Evolutionary conservation across 2,888 invertebrate genomes (phyloP).

Genomic region (Coelopa pilipes): DNA sequence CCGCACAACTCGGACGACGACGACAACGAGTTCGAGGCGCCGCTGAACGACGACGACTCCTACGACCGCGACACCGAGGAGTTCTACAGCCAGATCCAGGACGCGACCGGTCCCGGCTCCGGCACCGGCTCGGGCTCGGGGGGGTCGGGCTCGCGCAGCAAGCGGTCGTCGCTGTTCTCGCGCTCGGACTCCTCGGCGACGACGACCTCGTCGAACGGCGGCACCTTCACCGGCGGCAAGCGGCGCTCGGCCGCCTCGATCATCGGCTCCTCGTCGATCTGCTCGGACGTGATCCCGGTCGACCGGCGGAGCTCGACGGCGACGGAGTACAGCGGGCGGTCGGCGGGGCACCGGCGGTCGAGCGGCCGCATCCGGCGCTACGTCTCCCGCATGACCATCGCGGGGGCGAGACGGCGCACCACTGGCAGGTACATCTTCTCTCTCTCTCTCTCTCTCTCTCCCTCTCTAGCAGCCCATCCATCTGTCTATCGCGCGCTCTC

Average conservation of each 20-base stretch:
- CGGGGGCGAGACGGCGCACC: constrained; percentile 65
- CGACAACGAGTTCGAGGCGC: constrained; percentile 48
- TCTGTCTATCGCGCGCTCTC: too few relatives aligned
- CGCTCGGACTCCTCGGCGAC: constrained; percentile 67
- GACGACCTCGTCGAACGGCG: constrained; percentile 64
- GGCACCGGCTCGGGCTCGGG: constrained; percentile 1
- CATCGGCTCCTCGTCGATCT: constrained; percentile 62
- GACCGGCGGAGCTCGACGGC: constrained; percentile 64
- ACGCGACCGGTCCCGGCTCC: constrained; percentile 52
- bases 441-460: too few relatives aligned
- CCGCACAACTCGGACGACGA: constrained; percentile 34
- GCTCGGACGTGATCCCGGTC: constrained; percentile 61
- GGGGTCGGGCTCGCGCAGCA: constrained; percentile 56
- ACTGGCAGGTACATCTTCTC: constrained; percentile 63
- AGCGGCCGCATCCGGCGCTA: constrained; percentile 64
- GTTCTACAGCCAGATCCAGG: constrained; percentile 64
- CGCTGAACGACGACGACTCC: constrained; percentile 52
- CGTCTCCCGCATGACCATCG: constrained; percentile 65
- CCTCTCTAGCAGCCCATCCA: too few relatives aligned
- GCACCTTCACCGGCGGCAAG: constrained; percentile 64
- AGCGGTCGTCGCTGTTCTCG: constrained; percentile 64
- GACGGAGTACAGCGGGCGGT: constrained; percentile 60
- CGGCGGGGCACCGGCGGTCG: constrained; percentile 58
- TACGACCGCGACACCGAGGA: constrained; percentile 63
- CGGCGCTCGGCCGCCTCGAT: constrained; percentile 65